These are phyloP conservation scores for Nymphalis io DNA, from an alignment of 1,140 invertebrate genomes.

Conservation along the genomic window DNA sequence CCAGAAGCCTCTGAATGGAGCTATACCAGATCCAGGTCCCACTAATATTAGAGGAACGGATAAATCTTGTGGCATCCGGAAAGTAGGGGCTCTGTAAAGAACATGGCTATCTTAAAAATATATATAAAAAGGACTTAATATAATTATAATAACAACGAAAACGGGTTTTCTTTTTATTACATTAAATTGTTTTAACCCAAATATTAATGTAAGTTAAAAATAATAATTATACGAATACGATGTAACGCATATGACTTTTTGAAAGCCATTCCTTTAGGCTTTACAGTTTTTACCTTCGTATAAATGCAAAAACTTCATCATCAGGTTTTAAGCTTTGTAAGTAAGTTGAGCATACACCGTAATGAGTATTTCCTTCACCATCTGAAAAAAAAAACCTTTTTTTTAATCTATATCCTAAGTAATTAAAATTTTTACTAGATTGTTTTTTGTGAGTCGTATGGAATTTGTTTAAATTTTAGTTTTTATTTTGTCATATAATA, in stretches of 20 bases:
- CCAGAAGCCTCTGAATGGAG: slow-evolving; percentile 96
- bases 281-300: slow-evolving; percentile 85
- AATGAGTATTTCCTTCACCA: slow-evolving; percentile 90
- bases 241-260: too few relatives aligned
- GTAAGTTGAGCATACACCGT: slow-evolving; percentile 96
- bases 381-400: slow-evolving; percentile 71
- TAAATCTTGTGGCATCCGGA: slow-evolving; percentile 93
- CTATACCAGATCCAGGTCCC: slow-evolving; percentile 96
- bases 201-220: too few relatives aligned
- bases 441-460: too few relatives aligned
- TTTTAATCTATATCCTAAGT: background rate
- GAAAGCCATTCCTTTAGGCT: too few relatives aligned
- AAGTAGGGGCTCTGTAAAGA: slow-evolving; percentile 90
- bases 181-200: too few relatives aligned
- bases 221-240: too few relatives aligned
- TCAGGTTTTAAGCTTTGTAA: slow-evolving; percentile 85
- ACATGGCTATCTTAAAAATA: slow-evolving; percentile 18
- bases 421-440: too few relatives aligned
- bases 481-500: too few relatives aligned
- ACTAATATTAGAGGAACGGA: slow-evolving; percentile 94
- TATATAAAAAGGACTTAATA: background rate
- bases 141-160: too few relatives aligned
- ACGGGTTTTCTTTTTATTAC: too few relatives aligned
- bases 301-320: slow-evolving; percentile 89
- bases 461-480: background rate